A percentile compares a stretch with the other conserved stretches of the same genome.
phyloP scores from a whole-genome alignment of 1,140 invertebrate genomes.

The Sinonovacula constricta region DNA sequence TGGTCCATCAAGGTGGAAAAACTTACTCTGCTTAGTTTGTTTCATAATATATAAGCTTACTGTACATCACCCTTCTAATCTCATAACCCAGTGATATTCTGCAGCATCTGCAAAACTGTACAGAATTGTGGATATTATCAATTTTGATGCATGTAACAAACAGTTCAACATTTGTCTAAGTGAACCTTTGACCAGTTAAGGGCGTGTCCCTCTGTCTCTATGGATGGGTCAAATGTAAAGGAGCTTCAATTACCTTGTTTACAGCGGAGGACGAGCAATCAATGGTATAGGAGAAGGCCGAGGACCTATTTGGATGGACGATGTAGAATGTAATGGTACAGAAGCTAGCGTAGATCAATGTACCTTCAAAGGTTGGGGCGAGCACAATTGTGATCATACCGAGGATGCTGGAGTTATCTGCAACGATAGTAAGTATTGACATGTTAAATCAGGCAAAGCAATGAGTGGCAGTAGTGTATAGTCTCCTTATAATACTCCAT shows the following conservation, averaged over 20 bases:
- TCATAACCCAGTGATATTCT: too few species aligned
- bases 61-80: too few species aligned
- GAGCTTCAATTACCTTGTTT: not conserved
- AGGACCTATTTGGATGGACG: conserved; percentile 68
- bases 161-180: not conserved
- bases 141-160: too few species aligned
- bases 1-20: too few species aligned
- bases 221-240: too few species aligned
- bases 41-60: too few species aligned
- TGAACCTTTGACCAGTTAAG: not conserved
- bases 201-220: not conserved
- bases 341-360: conserved; percentile 60
- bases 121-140: too few species aligned
- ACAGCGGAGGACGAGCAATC: conserved; percentile 37
- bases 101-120: too few species aligned
- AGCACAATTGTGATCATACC: conserved; percentile 67
- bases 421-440: conserved; percentile 60
- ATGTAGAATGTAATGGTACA: conserved; percentile 64
- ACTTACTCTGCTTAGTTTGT: too few species aligned
- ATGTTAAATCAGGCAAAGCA: too few species aligned
- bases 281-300: conserved; percentile 44
- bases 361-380: conserved; percentile 53
- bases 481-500: too few species aligned
- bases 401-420: conserved; percentile 69
- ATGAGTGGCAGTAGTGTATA: too few species aligned